These are phyloP conservation scores for Melanotaenia nigrans DNA, from an alignment of 2,797 vertebrate genomes.

Conservation along the genomic window DNA sequence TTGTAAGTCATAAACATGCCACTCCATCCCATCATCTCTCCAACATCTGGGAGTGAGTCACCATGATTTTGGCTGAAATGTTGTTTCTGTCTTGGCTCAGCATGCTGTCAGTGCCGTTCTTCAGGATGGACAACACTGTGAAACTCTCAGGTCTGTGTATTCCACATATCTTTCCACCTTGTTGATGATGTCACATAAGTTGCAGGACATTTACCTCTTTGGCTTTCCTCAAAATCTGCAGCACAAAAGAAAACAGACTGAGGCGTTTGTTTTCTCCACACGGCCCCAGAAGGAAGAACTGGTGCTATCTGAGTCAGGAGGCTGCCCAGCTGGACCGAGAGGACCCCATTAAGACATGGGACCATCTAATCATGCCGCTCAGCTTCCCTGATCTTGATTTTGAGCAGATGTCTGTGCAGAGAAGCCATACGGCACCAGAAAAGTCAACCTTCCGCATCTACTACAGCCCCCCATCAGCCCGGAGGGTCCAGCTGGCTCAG, in stretches of 20 bases:
- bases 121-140: constrained; percentile 79
- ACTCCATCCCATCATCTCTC: not conserved
- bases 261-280: constrained; percentile 43
- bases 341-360: constrained; percentile 84
- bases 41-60: not conserved
- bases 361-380: constrained; percentile 84
- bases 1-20: too few relatives aligned
- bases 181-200: constrained; percentile 1
- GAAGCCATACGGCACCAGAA: constrained; percentile 94
- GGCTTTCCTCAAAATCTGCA: constrained; percentile 45
- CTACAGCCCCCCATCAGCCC: constrained; percentile 92
- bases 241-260: constrained; percentile 36
- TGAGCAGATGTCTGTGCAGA: constrained; percentile 83
- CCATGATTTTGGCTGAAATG: not conserved
- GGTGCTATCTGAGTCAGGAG: constrained; percentile 86
- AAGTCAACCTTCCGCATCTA: constrained; percentile 92
- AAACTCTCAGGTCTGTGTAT: constrained; percentile 80
- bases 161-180: not conserved
- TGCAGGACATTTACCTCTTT: not conserved
- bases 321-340: constrained; percentile 81
- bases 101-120: constrained; percentile 20
- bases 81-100: constrained; percentile 44
- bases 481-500: constrained; percentile 85
- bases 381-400: constrained; percentile 83
- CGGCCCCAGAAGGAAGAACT: constrained; percentile 78